These are phyloP conservation scores for Chloroceryle inda DNA, from an alignment of 2,797 vertebrate genomes.

Conservation along the genomic window DNA sequence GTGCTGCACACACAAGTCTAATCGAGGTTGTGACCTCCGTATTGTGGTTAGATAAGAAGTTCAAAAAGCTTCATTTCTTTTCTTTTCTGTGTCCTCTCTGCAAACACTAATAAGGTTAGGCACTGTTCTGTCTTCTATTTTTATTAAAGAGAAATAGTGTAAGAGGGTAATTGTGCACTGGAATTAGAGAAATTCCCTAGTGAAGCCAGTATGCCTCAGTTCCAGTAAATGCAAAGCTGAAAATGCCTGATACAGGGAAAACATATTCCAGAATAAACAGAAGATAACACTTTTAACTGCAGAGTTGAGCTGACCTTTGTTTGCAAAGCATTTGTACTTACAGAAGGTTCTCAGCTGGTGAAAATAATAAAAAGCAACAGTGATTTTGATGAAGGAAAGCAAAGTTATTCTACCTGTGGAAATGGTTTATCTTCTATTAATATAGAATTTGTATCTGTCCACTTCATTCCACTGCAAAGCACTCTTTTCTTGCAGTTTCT, in stretches of 20 bases:
- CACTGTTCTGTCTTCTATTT: neutral
- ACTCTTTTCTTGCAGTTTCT: neutral
- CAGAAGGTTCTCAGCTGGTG: neutral
- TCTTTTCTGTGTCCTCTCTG: neutral
- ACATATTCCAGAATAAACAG: conserved; percentile 47
- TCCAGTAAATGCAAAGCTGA: conserved; percentile 53
- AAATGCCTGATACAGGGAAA: conserved; percentile 5
- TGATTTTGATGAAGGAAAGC: conserved; percentile 9
- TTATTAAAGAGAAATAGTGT: neutral
- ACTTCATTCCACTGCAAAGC: neutral
- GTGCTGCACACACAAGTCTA: neutral
- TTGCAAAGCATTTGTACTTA: conserved; percentile 1
- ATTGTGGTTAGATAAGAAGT: neutral
- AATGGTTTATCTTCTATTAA: neutral
- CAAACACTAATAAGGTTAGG: neutral
- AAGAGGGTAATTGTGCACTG: neutral
- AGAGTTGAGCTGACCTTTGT: neutral
- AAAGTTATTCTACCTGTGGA: neutral
- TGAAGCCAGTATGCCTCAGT: neutral
- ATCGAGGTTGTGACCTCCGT: fast-evolving
- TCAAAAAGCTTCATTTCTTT: neutral
- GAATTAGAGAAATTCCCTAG: neutral
- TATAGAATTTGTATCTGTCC: neutral
- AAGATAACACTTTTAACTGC: conserved; percentile 1
- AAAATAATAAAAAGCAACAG: conserved; percentile 19